These are phyloP conservation scores for Macrocentrus cingulum DNA, from an alignment of 1,140 invertebrate genomes.

Conservation along the genomic window DNA sequence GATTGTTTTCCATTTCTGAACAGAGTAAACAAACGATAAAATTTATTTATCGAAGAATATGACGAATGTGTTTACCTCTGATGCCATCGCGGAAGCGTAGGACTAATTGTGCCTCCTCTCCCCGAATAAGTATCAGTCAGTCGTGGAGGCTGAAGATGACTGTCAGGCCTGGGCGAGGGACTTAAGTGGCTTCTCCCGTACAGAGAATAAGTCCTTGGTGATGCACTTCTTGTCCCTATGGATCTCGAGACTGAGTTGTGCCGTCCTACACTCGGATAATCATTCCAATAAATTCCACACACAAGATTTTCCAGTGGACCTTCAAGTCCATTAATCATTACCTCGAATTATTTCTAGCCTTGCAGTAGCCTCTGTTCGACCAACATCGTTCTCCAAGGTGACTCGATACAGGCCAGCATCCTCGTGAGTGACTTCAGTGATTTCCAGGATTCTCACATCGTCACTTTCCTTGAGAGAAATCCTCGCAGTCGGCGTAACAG, in stretches of 20 bases:
- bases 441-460: constrained; percentile 75
- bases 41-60: constrained; percentile 9
- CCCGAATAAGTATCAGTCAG: constrained; percentile 53
- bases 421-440: constrained; percentile 72
- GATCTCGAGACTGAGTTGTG: constrained; percentile 46
- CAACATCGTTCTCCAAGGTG: constrained; percentile 79
- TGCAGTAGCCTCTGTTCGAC: constrained; percentile 77
- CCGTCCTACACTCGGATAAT: no score
- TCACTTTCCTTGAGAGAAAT: constrained; percentile 74
- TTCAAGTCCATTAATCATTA: constrained; percentile 17
- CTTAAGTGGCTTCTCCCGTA: constrained; percentile 52
- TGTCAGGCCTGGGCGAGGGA: constrained; percentile 57
- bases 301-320: not conserved
- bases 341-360: constrained; percentile 76
- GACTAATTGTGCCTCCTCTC: constrained; percentile 60
- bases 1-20: constrained; percentile 21
- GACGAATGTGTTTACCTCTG: constrained; percentile 50
- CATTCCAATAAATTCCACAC: constrained; percentile 23
- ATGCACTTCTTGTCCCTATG: constrained; percentile 54
- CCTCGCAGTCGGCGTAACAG: constrained; percentile 66
- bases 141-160: constrained; percentile 58
- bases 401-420: constrained; percentile 82
- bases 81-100: constrained; percentile 62
- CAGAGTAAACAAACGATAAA: not conserved
- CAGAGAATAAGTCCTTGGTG: constrained; percentile 53